Base-by-base conservation (phyloP, 2,113 vertebrate species). In the Puffinus mauretanicus region DNA sequence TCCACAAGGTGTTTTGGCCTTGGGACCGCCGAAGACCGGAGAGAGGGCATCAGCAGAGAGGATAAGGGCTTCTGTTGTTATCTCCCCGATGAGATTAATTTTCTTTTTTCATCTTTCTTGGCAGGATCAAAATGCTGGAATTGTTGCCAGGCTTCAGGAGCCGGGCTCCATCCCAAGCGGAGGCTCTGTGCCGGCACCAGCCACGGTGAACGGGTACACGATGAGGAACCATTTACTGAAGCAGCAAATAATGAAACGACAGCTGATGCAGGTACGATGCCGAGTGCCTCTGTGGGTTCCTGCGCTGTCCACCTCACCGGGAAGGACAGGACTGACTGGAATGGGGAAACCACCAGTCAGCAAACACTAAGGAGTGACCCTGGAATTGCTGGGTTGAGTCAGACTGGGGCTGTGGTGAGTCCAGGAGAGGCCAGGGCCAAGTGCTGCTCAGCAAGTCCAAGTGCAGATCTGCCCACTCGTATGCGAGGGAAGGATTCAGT, bases 101-200 rank as follows among this genome's bases (percentile, higher is more conserved):
- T 96, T 93, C 57, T 86, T 94, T 88, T 92, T 69, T 70, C 66
- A 36, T 84, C 69, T 96, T 82, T 75, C 64, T 94, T 97, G 82
- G 86, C 98, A 98, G 98, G 98, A 98, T 94, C 98, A 96, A 58
- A 97, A 87, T 61, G 75, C 97, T 79, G 98, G 97, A 90, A 97
- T 98, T 60, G 97, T 97, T 57, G 90, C 98, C 96, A 97, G 98
- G n/a, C 95, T 98, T 93, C 97, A 98, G 94, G 98, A 98, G 79
- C 97, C 93, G 1, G 97, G 97, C 90, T 95, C 97, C 38, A 87
- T 97, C 92, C 96, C 98, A 82, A 97, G 95, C 7, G 12, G 97
- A 7, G 21, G 58, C 84, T 95, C 96, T 3, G 94, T 76, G 46
- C 92, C 96, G 44, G 81, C 96, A 25, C 92, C 93, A n/a, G 91